Evolutionary conservation across 2,113 vertebrate genomes (phyloP).

Genomic region (Crotalus horridus): DNA sequence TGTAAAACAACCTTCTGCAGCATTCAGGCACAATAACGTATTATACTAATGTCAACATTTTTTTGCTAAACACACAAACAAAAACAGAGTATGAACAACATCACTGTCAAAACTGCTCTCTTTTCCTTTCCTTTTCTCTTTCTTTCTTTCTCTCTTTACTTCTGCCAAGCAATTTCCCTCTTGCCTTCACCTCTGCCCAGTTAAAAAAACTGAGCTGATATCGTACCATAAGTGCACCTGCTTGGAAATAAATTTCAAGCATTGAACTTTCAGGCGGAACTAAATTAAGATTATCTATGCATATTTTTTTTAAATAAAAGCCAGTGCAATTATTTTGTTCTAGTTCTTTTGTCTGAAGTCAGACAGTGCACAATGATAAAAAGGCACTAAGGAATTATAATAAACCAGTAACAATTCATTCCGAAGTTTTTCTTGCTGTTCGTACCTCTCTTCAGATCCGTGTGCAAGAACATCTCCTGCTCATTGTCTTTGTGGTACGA

Average conservation of each 20-base stretch:
- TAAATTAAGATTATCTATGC: neutral
- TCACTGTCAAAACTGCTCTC: neutral
- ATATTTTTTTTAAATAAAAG: neutral
- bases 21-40: neutral
- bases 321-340: constrained; percentile 21
- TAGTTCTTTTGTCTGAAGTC: constrained; percentile 8
- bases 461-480: constrained; percentile 18
- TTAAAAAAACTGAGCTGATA: neutral
- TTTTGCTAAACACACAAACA: neutral
- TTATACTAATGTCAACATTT: neutral
- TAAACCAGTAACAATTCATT: accelerated
- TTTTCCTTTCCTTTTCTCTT: neutral
- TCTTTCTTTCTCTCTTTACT: neutral
- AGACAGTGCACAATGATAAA: constrained; percentile 26
- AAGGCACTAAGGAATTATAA: constrained; percentile 39
- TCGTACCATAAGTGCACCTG: neutral
- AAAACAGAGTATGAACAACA: neutral
- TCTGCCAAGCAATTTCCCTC: neutral
- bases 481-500: neutral
- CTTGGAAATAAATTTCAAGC: neutral
- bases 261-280: neutral
- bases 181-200: neutral
- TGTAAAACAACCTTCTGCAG: neutral
- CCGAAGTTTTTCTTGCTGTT: constrained; percentile 31
- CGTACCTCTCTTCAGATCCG: neutral